phyloP scores from a whole-genome alignment of 1,140 invertebrate species.

The Anthonomus grandis region DNA sequence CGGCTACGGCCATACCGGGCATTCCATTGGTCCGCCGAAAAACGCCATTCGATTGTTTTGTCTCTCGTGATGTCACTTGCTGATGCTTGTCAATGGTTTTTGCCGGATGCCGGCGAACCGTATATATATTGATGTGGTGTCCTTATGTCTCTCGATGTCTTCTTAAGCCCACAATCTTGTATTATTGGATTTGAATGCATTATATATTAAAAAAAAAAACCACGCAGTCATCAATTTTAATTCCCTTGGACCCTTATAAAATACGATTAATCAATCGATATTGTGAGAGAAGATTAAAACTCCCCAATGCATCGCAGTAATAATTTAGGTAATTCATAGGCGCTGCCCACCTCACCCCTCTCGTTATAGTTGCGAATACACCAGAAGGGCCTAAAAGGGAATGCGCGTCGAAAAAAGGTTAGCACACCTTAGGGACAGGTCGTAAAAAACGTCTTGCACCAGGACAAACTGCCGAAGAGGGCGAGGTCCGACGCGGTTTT shows the following conservation, averaged over 20 bases:
- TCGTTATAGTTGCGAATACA: constrained; percentile 9
- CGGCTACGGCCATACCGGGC: constrained; percentile 23
- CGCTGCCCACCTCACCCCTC: constrained; percentile 5
- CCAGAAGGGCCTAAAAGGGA: constrained; percentile 43
- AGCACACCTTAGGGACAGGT: constrained; percentile 46
- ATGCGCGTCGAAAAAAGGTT: constrained; percentile 46
- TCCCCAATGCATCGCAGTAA: neutral
- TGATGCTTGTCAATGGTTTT: constrained; percentile 17
- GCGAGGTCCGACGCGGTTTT: constrained; percentile 9
- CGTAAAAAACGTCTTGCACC: constrained; percentile 46
- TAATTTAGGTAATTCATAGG: neutral
- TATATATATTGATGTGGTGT: neutral
- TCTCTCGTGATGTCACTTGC: constrained; percentile 19
- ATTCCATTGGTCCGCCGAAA: constrained; percentile 15
- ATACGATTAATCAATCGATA: constrained; percentile 7
- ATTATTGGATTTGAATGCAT: too few relatives aligned
- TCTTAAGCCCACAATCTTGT: too few relatives aligned
- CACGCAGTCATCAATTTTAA: too few relatives aligned
- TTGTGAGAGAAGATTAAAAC: constrained; percentile 3
- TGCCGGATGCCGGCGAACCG: neutral
- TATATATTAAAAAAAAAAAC: too few relatives aligned
- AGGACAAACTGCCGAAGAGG: constrained; percentile 42
- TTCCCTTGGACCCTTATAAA: neutral
- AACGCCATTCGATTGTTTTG: constrained; percentile 25
- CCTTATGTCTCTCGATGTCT: too few relatives aligned